phyloP scores from a whole-genome alignment of 2,797 vertebrate genomes.

The Hippopotamyrus pictus region DNA sequence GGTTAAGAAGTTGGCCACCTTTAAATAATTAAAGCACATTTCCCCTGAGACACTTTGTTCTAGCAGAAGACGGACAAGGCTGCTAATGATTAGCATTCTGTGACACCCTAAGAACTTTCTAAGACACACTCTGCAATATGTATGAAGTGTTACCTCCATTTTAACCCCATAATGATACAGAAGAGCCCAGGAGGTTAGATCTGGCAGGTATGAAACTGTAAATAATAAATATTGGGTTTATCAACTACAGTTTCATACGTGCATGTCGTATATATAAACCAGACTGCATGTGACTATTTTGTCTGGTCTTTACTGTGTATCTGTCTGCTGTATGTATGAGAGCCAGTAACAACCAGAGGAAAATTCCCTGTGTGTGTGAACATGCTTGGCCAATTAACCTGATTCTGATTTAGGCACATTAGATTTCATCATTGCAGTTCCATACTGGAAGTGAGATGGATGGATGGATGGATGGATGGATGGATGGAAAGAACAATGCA shows the following conservation, averaged over 20 bases:
- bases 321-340: background rate
- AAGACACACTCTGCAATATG: background rate
- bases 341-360: background rate
- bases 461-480: background rate
- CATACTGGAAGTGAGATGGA: background rate
- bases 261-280: background rate
- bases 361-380: background rate
- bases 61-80: background rate
- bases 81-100: background rate
- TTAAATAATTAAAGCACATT: slow-evolving; percentile 1
- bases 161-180: background rate
- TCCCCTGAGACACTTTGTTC: background rate
- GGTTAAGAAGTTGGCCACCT: background rate
- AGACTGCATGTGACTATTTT: background rate
- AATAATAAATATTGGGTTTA: background rate
- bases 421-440: background rate
- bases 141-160: background rate
- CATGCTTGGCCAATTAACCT: background rate
- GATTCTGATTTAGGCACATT: background rate
- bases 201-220: background rate
- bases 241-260: background rate
- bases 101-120: background rate
- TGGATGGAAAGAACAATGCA: background rate
- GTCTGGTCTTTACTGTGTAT: background rate
- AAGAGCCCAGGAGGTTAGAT: background rate